These are phyloP conservation scores for Lagocephalus sceleratus DNA, from an alignment of 2,797 vertebrate species.

Conservation along the genomic window DNA sequence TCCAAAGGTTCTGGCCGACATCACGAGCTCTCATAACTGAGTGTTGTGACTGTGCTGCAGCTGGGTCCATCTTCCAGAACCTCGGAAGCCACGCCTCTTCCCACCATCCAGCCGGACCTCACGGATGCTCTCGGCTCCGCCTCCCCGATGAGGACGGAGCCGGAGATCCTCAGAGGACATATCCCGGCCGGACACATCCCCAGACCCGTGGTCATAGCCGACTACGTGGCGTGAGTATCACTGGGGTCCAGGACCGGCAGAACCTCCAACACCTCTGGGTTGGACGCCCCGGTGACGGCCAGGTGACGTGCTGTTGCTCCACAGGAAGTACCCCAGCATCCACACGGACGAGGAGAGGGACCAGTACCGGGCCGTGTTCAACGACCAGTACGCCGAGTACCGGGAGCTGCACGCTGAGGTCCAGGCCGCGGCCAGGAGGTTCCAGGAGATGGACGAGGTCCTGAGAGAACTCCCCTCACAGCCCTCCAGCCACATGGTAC, in stretches of 20 bases:
- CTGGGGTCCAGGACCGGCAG: neutral
- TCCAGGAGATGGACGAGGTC: conserved; percentile 86
- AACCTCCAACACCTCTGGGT: neutral
- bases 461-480: conserved; percentile 79
- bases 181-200: conserved; percentile 91
- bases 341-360: conserved; percentile 86
- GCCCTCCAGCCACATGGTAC: conserved; percentile 82
- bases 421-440: conserved; percentile 81
- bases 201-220: conserved; percentile 90
- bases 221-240: conserved; percentile 91
- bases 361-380: conserved; percentile 93
- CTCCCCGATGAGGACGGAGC: conserved; percentile 46
- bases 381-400: conserved; percentile 95
- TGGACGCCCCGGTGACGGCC: too few relatives aligned
- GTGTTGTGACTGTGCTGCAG: conserved; percentile 30
- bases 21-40: neutral
- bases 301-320: neutral
- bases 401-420: conserved; percentile 92
- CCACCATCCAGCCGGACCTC: conserved; percentile 56
- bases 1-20: neutral
- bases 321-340: conserved; percentile 90
- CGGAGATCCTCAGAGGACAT: conserved; percentile 80
- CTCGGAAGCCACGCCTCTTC: conserved; percentile 60
- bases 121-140: conserved; percentile 31
- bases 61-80: conserved; percentile 54